Evolutionary conservation across 2,113 vertebrate genomes (phyloP), one percentile per base, ranked within the genome.

Genomic region (Fulmarus glacialis): DNA sequence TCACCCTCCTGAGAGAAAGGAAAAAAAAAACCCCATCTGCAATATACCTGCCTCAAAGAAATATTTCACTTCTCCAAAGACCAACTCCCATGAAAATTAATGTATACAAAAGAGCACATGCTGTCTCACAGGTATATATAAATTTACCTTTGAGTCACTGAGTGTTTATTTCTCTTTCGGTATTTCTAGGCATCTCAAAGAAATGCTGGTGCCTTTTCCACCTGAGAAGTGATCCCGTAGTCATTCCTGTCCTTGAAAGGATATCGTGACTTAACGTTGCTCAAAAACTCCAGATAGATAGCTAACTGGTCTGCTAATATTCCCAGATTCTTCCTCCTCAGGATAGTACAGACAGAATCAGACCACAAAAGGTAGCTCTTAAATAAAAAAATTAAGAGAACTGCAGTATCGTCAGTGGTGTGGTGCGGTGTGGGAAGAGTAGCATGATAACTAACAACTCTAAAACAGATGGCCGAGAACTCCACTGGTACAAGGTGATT

Each of bases 211-310:
- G n/a, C 29, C 29, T 91, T 45, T 79, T 55, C 32, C 6, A 9
- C 42, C 8, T 6, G 2, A 73, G 4, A 84, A 68, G 11, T 3
- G 27, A 60, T 81, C n/a, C 59, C 43, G 58, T 9, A 62, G 19
- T 34, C 48, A 56, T 30, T 56, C 58, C 21, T 19, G 47, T 32
- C 32, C 74, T 71, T 47, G 36, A 91, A 92, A 60, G 8, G 9
- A 5, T 47, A 73, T 30, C 27, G 32, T 42, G 38, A 87, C 15
- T 66, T 62, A 66, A 19, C 0, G 0, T 15, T 78, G 50, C 53
- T 43, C 56, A 47, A 70, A 18, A 62, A 15, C 43, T 52, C 20
- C 24, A 55, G 32, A 59, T 2, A 80, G 38, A 0, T 45, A 38
- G 32, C 26, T 62, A 32, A 81, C 12, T 26, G 15, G 29, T 48